Percentiles rank a stretch among this genome's conserved stretches.
These are phyloP conservation scores for Catagonus wagneri DNA, from an alignment of 2,113 vertebrate species.

Conservation along the genomic window DNA sequence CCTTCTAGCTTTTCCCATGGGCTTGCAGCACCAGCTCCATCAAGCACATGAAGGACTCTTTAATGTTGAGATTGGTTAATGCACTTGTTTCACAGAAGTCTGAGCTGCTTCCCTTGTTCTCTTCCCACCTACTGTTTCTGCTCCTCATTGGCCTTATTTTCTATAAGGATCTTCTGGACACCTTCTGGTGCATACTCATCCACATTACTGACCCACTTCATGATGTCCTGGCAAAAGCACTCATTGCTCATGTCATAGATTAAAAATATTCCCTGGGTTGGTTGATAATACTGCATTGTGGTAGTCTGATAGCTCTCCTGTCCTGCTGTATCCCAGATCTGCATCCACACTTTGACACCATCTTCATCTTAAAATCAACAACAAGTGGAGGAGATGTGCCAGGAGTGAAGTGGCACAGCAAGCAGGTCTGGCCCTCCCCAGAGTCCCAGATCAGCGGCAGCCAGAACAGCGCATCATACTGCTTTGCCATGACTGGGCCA, in stretches of 20 bases:
- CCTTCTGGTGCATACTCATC: constrained; percentile 98
- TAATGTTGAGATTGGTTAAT: constrained; percentile 97
- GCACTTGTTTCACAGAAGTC: constrained; percentile 99
- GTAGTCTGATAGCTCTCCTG: constrained; percentile 99
- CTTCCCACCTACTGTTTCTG: constrained; percentile 97
- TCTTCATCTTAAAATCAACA: constrained; percentile 92
- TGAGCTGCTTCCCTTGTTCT: constrained; percentile 96
- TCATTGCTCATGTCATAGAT: constrained; percentile 98
- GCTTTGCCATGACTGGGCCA: too few relatives aligned
- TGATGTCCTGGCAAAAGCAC: constrained; percentile 98
- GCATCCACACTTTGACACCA: constrained; percentile 91
- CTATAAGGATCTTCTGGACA: constrained; percentile 97
- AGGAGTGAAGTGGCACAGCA: too few relatives aligned
- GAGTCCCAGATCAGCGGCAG: too few relatives aligned
- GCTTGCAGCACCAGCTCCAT: constrained; percentile 97
- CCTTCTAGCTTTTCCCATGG: constrained; percentile 95
- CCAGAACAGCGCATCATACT: too few relatives aligned
- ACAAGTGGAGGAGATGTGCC: too few relatives aligned
- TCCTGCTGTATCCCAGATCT: constrained; percentile 97
- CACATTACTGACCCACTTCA: constrained; percentile 99
- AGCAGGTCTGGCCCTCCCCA: too few relatives aligned
- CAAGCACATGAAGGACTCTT: constrained; percentile 97
- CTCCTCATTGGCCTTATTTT: constrained; percentile 96
- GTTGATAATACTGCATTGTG: constrained; percentile 99
- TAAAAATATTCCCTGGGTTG: constrained; percentile 98